Conservation (phyloP, 2,113 vertebrate genomes). For the rat (Rattus norvegicus) region GRCr8 NC_086031.1:52372001-52372500, state of each 20-base stretch:
- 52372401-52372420: neutral
- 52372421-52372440: neutral
- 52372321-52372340: neutral
- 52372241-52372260: neutral
- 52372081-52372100: neutral
- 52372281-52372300: too few relatives aligned
- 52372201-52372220: constrained; percentile 85
- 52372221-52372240: neutral
- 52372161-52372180: constrained; percentile 86
- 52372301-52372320: rapidly evolving
- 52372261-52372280: neutral
- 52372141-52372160: constrained; percentile 87
- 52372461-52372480: neutral
- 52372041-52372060: neutral
- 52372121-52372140: constrained; percentile 87
- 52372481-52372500: neutral
- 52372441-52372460: neutral
- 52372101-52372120: constrained; percentile 84
- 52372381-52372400: neutral
- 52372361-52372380: neutral
- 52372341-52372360: neutral
- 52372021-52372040: too few relatives aligned
- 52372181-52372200: constrained; percentile 85
- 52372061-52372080: neutral
- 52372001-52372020: neutral